Percentiles rank a stretch among this genome's conserved stretches.
phyloP scores from a whole-genome alignment of 2,797 vertebrate species.

The Perdix hodgsoniae region DNA sequence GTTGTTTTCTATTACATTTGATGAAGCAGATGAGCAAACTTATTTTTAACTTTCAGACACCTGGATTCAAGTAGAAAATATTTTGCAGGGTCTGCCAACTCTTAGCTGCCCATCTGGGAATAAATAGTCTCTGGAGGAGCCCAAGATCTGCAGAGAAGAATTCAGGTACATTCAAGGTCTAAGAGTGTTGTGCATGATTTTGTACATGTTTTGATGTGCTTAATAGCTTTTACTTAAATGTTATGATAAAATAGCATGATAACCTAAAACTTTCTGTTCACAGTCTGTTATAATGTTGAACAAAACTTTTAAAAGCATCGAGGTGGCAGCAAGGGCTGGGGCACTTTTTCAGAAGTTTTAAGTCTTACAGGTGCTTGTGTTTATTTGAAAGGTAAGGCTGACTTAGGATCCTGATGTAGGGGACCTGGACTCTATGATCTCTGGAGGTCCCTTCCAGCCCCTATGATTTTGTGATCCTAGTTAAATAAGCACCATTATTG shows the following conservation, averaged over 20 bases:
- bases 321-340: neutral
- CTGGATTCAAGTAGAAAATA: conserved; percentile 1
- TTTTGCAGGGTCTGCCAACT: neutral
- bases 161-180: conserved; percentile 33
- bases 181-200: neutral
- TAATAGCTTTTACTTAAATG: neutral
- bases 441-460: too few relatives aligned
- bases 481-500: neutral
- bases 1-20: neutral
- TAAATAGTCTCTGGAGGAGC: neutral
- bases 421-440: too few relatives aligned
- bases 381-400: neutral
- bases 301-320: neutral
- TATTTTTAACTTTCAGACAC: neutral
- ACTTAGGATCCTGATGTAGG: too few relatives aligned
- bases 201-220: neutral
- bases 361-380: neutral
- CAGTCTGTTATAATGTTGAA: neutral
- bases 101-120: neutral
- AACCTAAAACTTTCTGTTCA: neutral
- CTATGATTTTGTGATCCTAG: too few relatives aligned
- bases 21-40: neutral
- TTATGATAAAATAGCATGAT: neutral
- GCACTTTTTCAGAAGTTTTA: neutral
- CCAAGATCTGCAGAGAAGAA: neutral